Conservation (phyloP, 2,888 invertebrate species). For the Ceraclea dissimilis region DNA sequence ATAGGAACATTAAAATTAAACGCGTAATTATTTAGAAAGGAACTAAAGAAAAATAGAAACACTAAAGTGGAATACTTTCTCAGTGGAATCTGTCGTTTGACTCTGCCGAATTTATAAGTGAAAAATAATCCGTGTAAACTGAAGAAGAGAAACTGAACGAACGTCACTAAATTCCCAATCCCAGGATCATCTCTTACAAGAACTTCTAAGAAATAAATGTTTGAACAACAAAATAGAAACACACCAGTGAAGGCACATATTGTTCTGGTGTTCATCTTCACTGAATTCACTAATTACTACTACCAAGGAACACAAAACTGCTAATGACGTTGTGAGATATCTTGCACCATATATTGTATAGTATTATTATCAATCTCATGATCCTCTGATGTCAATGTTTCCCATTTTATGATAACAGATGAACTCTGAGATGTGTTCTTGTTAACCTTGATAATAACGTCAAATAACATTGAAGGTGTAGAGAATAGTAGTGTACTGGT, state of each 20-base stretch:
- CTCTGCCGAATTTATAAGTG: slow-evolving; percentile 57
- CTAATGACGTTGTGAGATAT: background rate
- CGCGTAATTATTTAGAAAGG: slow-evolving; percentile 68
- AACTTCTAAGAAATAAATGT: slow-evolving; percentile 53
- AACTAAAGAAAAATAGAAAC: slow-evolving; percentile 62
- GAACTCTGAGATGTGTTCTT: too few species aligned
- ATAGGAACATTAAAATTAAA: slow-evolving; percentile 74
- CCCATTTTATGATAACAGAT: too few species aligned
- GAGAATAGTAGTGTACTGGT: too few species aligned
- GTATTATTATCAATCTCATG: background rate
- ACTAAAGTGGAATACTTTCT: slow-evolving; percentile 60
- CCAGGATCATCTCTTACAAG: slow-evolving; percentile 56
- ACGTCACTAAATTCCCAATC: slow-evolving; percentile 68
- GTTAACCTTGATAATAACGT: too few species aligned
- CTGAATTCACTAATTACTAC: background rate
- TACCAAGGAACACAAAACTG: too few species aligned
- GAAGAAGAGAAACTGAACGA: slow-evolving; percentile 68
- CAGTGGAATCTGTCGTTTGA: slow-evolving; percentile 47
- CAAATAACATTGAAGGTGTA: too few species aligned
- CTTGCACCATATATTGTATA: background rate
- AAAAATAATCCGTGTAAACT: slow-evolving; percentile 64
- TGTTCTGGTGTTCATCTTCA: slow-evolving; percentile 29
- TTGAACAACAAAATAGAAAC: slow-evolving; percentile 53
- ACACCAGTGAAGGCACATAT: slow-evolving; percentile 36
- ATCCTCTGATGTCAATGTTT: too few species aligned